These are phyloP conservation scores for Drosophila sucinea DNA, from an alignment of 1,140 invertebrate genomes.

Conservation along the genomic window DNA sequence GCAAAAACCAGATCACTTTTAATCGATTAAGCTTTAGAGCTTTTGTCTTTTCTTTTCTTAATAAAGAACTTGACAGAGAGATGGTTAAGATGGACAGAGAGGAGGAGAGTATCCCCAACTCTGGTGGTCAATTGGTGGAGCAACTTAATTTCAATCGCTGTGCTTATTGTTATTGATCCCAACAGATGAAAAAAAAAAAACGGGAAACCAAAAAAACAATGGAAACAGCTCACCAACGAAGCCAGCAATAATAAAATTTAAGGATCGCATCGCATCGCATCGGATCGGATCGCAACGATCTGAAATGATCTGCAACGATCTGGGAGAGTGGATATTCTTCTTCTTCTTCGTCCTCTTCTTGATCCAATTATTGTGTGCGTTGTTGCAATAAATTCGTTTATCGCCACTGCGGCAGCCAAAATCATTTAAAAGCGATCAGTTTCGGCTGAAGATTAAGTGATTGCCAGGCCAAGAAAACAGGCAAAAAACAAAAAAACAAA, in stretches of 20 bases:
- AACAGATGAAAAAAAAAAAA: slow-evolving; percentile 1
- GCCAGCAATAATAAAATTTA: slow-evolving; percentile 73
- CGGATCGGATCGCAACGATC: slow-evolving; percentile 27
- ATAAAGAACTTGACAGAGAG: slow-evolving; percentile 72
- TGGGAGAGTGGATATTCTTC: slow-evolving; percentile 28
- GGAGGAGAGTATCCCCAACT: slow-evolving; percentile 11
- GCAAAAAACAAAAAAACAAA: not conserved
- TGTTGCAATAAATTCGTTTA: slow-evolving; percentile 82
- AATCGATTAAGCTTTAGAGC: slow-evolving; percentile 63
- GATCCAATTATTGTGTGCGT: slow-evolving; percentile 78
- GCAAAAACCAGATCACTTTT: slow-evolving; percentile 37
- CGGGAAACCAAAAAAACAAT: slow-evolving; percentile 19
- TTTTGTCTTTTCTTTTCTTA: slow-evolving; percentile 59
- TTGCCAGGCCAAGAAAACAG: slow-evolving; percentile 31
- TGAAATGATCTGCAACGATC: slow-evolving; percentile 27
- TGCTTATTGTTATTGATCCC: slow-evolving; percentile 71
- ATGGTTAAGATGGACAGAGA: not conserved
- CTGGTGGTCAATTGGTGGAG: slow-evolving; percentile 56
- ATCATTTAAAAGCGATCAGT: slow-evolving; percentile 78
- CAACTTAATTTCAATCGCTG: slow-evolving; percentile 78
- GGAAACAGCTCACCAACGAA: slow-evolving; percentile 64
- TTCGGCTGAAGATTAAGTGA: slow-evolving; percentile 49
- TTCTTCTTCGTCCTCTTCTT: slow-evolving; percentile 31
- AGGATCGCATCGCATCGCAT: slow-evolving; percentile 48
- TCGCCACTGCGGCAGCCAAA: slow-evolving; percentile 74